Evolutionary conservation across 1,140 invertebrate genomes (phyloP).

Genomic region (Steinernema khuongi): DNA sequence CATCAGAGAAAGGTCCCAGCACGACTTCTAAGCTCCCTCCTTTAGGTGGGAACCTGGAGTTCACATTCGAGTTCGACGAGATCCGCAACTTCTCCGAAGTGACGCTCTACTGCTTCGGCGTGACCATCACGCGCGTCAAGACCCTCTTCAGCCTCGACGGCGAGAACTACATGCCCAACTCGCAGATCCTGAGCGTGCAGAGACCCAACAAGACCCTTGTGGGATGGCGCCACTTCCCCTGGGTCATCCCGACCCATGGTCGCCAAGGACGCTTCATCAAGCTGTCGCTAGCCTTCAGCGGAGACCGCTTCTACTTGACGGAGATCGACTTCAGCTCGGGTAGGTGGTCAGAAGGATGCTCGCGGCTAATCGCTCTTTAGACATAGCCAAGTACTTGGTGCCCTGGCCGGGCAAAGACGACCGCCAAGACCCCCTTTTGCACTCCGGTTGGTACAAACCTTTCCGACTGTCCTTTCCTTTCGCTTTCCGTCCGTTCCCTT

Average conservation of each 20-base stretch:
- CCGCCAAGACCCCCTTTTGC: not conserved
- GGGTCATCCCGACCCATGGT: not conserved
- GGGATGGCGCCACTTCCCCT: not conserved
- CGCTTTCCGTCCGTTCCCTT: not conserved
- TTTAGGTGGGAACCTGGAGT: constrained; percentile 26
- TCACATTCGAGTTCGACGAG: constrained; percentile 35
- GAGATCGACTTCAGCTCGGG: constrained; percentile 36
- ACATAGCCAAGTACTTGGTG: constrained; percentile 3
- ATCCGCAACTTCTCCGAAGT: constrained; percentile 35
- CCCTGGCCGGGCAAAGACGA: not conserved
- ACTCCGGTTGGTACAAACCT: not conserved
- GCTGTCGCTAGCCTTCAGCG: constrained; percentile 21
- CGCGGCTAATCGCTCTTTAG: not conserved
- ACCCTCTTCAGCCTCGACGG: constrained; percentile 1
- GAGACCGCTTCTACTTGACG: constrained; percentile 33
- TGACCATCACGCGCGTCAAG: not conserved
- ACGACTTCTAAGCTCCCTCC: not conserved
- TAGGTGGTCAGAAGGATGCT: not conserved
- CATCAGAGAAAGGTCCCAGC: too few relatives aligned
- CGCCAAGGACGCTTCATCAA: not conserved
- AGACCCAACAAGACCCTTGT: not conserved
- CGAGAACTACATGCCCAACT: not conserved
- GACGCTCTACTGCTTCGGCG: constrained; percentile 14
- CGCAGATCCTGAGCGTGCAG: not conserved
- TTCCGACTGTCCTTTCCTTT: not conserved